phyloP scores from a whole-genome alignment of 2,888 invertebrate genomes.

The Dilophus febrilis region DNA sequence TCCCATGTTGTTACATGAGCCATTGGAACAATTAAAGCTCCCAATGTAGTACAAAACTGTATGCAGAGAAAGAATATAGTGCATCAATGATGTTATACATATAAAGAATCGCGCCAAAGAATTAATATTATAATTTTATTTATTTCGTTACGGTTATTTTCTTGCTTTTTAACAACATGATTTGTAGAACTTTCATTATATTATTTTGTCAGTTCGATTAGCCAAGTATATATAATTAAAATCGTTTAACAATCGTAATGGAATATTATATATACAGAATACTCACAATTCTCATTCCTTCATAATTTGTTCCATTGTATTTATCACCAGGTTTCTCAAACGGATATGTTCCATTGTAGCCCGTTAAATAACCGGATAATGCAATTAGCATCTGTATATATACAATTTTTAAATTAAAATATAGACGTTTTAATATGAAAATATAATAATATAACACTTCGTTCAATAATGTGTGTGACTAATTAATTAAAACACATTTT shows the following conservation, averaged over 20 bases:
- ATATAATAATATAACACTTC: too few species aligned
- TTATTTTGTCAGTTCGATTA: too few species aligned
- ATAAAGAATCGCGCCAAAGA: neutral
- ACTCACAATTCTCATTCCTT: constrained; percentile 85
- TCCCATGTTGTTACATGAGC: constrained; percentile 78
- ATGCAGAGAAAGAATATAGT: neutral
- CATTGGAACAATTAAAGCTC: constrained; percentile 72
- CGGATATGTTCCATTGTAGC: constrained; percentile 85
- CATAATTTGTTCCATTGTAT: constrained; percentile 70
- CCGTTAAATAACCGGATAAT: constrained; percentile 75
- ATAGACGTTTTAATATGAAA: neutral
- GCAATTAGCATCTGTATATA: constrained; percentile 79
- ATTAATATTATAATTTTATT: too few species aligned
- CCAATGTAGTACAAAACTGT: constrained; percentile 81
- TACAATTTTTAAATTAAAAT: constrained; percentile 4
- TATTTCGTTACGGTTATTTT: too few species aligned
- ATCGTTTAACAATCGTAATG: too few species aligned
- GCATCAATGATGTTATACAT: neutral
- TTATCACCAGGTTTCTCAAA: constrained; percentile 94
- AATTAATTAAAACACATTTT: too few species aligned
- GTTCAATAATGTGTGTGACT: too few species aligned
- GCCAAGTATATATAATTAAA: too few species aligned
- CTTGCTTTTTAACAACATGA: too few species aligned
- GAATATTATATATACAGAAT: too few species aligned
- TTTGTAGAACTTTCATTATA: too few species aligned